These are phyloP conservation scores for Riptortus pedestris DNA, from an alignment of 1,140 invertebrate species.

Conservation along the genomic window DNA sequence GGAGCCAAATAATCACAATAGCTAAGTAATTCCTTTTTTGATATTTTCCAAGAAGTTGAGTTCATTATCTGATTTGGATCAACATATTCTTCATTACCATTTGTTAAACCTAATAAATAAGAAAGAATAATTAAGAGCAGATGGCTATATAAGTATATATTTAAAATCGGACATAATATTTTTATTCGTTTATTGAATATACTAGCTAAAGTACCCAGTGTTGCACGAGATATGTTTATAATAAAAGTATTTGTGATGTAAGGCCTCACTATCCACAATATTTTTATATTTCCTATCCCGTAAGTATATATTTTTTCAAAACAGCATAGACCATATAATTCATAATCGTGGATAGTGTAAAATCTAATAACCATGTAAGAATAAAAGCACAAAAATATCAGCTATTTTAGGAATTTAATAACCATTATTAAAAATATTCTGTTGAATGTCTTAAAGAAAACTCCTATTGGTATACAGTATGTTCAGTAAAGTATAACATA, in stretches of 20 bases:
- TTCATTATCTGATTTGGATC: not conserved
- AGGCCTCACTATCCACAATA: too few species aligned
- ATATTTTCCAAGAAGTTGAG: not conserved
- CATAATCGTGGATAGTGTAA: not conserved
- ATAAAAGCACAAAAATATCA: not conserved
- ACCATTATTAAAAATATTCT: too few species aligned
- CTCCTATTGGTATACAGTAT: not conserved
- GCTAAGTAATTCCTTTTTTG: constrained; percentile 9
- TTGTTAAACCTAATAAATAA: not conserved
- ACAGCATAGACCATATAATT: too few species aligned
- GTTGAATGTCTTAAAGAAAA: not conserved
- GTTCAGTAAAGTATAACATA: too few species aligned
- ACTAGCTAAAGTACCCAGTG: too few species aligned
- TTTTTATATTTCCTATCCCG: too few species aligned
- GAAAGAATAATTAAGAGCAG: not conserved
- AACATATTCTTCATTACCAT: not conserved
- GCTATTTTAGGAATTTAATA: not conserved
- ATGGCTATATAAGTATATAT: not conserved
- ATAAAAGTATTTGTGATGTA: too few species aligned
- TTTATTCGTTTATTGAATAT: too few species aligned
- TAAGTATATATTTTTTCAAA: too few species aligned
- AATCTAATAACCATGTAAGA: not conserved
- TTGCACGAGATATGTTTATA: too few species aligned
- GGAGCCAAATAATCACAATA: constrained; percentile 14
- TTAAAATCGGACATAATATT: not conserved